Base-by-base conservation (phyloP, 2,113 vertebrate genomes). In the Reinhardtius hippoglossoides region DNA sequence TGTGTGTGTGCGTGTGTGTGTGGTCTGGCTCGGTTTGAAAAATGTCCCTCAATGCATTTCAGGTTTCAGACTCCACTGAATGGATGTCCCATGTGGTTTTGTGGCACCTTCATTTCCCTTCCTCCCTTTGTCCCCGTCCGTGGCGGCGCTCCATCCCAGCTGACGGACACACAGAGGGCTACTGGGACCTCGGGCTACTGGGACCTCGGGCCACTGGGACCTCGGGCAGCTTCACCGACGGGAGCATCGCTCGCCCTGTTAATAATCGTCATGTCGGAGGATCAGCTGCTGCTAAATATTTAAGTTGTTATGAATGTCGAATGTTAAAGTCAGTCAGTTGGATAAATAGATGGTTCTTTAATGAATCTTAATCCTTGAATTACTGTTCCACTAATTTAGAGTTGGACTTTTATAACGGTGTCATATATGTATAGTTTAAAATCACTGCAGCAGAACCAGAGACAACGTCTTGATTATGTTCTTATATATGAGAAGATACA, bases 41-140 rank as follows among this genome's bases (percentile, higher is more conserved):
- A 76, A 83, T 71, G 77, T 59, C 72, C 74, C 9, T 37, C 48
- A 59, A 0, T 66, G 58, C 64, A 31, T 48, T 77, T 87, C 48
- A 37, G 8, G 54, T 40, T 46, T 61, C 55, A 50, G 15, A 35
- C 26, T 61, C 23, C 16, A 31, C 2, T 75, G 50, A 76, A 44
- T 46, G 46, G 46, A 50, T 8, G 46, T 50, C 46, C 46, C 46
- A 5, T 46, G 58, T 72, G 71, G 67, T 73, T 76, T 23, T 64
- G 48, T 71, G 58, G 58, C 52, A 35, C 13, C 16, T 67, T 82
- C 54, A 59, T 71, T 84, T 74, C 60, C 35, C 63, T 79, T 74
- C 52, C 20, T 62, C 14, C 13, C 56, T 67, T 52, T 46, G 54
- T 79, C 44, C 46, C 50, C 31, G 31, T 76, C 56, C 56, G 5